Conservation (phyloP, 2,797 vertebrate species). For the Glossophaga mutica region DNA sequence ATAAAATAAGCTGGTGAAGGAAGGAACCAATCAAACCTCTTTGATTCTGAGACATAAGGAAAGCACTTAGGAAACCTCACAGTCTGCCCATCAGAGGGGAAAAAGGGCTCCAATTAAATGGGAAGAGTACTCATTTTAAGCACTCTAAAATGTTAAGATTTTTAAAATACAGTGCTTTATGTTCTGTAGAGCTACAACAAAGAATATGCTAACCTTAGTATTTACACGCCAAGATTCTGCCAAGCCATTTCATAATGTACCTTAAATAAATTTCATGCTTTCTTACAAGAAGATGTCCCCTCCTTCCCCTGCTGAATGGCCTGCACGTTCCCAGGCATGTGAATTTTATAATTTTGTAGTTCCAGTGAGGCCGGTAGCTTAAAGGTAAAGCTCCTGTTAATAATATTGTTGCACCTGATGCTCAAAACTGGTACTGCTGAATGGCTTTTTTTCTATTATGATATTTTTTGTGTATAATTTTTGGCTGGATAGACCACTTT, state of each 20-base stretch:
- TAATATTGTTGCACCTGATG: neutral
- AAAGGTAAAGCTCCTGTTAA: neutral
- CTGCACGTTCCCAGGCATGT: neutral
- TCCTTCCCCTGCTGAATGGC: neutral
- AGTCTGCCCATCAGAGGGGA: conserved; percentile 56
- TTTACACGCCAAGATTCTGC: conserved; percentile 62
- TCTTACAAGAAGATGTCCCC: conserved; percentile 22
- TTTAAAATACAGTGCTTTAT: conserved; percentile 74
- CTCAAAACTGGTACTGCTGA: conserved; percentile 7
- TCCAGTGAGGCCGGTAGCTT: neutral
- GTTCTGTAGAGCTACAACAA: conserved; percentile 66
- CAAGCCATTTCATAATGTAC: conserved; percentile 50
- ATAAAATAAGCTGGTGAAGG: conserved; percentile 51
- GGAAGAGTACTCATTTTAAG: conserved; percentile 69
- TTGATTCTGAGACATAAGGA: conserved; percentile 53
- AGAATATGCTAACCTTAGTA: conserved; percentile 57
- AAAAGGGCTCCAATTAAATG: conserved; percentile 64
- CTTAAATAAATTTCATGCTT: conserved; percentile 58
- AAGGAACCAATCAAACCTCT: conserved; percentile 70
- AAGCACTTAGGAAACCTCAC: conserved; percentile 59
- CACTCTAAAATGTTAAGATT: conserved; percentile 75
- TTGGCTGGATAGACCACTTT: neutral
- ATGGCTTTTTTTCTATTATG: neutral
- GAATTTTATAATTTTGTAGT: neutral
- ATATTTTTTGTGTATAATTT: conserved; percentile 30